phyloP scores from a whole-genome alignment of 2,113 vertebrate species.

The Sciurus niger region DNA sequence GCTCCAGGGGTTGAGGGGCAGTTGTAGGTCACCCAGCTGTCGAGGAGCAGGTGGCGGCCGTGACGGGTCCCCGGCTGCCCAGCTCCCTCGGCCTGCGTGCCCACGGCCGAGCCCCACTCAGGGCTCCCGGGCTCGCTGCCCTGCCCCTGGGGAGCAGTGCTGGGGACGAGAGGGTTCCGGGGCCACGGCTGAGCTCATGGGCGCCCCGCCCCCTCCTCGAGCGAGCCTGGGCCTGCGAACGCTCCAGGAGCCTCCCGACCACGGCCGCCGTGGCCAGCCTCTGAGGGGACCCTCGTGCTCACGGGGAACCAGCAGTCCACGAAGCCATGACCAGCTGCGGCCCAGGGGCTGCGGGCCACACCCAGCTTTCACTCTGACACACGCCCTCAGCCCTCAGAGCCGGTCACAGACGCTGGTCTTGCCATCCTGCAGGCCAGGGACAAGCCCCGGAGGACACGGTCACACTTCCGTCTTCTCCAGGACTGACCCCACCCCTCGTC shows the following conservation, averaged over 20 bases:
- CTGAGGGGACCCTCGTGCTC: constrained; percentile 17
- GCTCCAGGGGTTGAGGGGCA: neutral
- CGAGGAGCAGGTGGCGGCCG: neutral
- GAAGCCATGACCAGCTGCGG: neutral
- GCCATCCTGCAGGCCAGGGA: neutral
- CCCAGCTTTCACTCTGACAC: too few relatives aligned
- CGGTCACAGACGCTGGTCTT: neutral
- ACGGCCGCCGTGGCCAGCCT: accelerated
- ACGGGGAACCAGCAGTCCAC: neutral
- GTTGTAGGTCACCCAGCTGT: neutral
- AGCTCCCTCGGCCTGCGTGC: neutral
- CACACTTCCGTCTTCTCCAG: neutral
- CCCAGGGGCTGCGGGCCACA: neutral
- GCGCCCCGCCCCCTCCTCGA: neutral
- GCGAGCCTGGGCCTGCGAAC: neutral
- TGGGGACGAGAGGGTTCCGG: neutral
- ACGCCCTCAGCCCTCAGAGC: neutral
- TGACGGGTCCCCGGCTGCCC: neutral
- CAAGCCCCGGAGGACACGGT: neutral
- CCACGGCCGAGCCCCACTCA: neutral
- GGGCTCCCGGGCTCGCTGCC: neutral
- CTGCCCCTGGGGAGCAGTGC: neutral
- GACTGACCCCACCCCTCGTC: neutral
- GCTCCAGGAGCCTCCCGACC: neutral
- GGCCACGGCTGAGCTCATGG: neutral